Percentiles rank a stretch among this genome's conserved stretches.
These are phyloP conservation scores for Sterrhoptilus dennistouni DNA, from an alignment of 2,113 vertebrate genomes.

Conservation along the genomic window DNA sequence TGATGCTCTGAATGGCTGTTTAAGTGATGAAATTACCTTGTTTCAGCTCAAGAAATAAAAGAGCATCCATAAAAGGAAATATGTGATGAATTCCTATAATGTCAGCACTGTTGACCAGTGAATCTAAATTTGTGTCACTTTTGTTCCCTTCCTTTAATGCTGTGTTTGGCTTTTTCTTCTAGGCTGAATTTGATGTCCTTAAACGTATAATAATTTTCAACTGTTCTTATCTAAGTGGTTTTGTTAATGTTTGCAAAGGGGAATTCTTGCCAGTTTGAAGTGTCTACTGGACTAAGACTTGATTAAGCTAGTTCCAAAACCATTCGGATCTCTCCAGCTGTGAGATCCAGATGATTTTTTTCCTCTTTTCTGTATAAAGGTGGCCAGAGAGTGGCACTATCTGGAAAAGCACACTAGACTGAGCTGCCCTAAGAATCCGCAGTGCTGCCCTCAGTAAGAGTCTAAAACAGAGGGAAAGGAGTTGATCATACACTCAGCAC, in stretches of 20 bases:
- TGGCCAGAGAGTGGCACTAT: not conserved
- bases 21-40: not conserved
- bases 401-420: not conserved
- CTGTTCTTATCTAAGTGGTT: not conserved
- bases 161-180: not conserved
- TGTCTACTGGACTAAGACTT: not conserved
- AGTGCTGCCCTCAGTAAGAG: not conserved
- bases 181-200: not conserved
- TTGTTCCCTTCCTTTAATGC: not conserved
- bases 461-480: not conserved
- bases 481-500: not conserved
- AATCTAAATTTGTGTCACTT: not conserved
- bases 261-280: not conserved
- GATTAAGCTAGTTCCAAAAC: not conserved
- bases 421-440: not conserved
- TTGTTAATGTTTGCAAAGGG: not conserved
- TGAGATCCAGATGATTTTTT: not conserved
- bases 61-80: not conserved
- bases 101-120: not conserved
- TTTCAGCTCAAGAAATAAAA: constrained; percentile 10
- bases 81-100: not conserved
- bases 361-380: not conserved
- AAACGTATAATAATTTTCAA: not conserved
- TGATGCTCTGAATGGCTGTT: not conserved
- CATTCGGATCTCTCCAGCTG: not conserved